These are phyloP conservation scores for Tupiocoris notatus DNA, from an alignment of 2,888 invertebrate genomes.

Conservation along the genomic window DNA sequence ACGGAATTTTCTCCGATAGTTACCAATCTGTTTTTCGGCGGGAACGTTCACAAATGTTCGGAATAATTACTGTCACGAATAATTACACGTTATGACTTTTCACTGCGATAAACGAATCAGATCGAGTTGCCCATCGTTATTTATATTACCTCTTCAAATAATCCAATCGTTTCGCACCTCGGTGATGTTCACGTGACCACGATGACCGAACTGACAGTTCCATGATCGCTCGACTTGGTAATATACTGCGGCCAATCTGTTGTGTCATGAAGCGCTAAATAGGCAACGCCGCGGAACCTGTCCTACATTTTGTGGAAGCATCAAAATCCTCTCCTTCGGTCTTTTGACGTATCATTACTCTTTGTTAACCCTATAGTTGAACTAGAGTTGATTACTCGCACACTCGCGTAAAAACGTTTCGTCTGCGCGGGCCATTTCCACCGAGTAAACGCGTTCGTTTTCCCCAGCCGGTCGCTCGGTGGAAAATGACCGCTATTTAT, in stretches of 20 bases:
- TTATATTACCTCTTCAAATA: too few species aligned
- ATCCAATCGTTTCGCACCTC: too few species aligned
- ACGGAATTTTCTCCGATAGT: too few species aligned
- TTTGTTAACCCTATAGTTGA: not conserved
- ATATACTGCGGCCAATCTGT: not conserved
- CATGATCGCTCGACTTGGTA: not conserved
- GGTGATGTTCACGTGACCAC: conserved; percentile 1
- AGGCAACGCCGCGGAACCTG: conserved; percentile 16
- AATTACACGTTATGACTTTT: too few species aligned
- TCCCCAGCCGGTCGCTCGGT: not conserved
- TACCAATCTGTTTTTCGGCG: too few species aligned
- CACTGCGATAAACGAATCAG: too few species aligned
- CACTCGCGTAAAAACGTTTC: not conserved
- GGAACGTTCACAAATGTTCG: too few species aligned
- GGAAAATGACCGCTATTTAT: not conserved
- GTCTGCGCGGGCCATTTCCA: not conserved
- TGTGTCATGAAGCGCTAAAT: conserved; percentile 19
- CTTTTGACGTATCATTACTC: not conserved
- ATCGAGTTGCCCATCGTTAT: too few species aligned
- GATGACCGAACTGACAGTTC: not conserved
- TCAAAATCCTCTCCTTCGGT: not conserved
- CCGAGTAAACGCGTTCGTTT: not conserved
- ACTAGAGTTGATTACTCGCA: not conserved
- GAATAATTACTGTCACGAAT: too few species aligned
- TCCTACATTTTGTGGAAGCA: not conserved